A percentile compares a stretch with the other conserved stretches of the same genome.
Evolutionary conservation across 2,888 invertebrate species (phyloP).

Genomic region (Pandemis heparana): DNA sequence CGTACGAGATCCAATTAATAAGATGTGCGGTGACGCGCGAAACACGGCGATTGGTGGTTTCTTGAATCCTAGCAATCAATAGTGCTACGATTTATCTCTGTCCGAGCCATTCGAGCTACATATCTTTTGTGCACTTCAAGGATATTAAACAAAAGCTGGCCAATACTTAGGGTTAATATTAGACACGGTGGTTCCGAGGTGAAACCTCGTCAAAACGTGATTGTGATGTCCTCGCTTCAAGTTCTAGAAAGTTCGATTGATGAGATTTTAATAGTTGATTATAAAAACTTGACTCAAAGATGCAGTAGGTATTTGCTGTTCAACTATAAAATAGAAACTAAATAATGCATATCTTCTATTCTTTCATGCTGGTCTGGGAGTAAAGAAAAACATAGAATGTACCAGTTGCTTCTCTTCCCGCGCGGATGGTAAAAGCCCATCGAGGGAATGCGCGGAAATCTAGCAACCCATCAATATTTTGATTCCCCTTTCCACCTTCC

Average conservation of each 20-base stretch:
- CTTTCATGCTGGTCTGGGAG: no score
- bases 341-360: not conserved
- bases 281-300: not conserved
- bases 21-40: not conserved
- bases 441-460: no score
- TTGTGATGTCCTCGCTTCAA: constrained; percentile 28
- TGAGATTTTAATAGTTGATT: constrained; percentile 4
- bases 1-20: constrained; percentile 3
- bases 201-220: constrained; percentile 25
- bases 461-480: no score
- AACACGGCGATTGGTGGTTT: not conserved
- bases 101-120: constrained; percentile 15
- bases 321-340: not conserved
- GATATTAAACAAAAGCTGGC: constrained; percentile 29
- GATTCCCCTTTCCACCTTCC: no score
- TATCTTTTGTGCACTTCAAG: constrained; percentile 44
- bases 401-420: no score
- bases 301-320: not conserved
- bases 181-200: constrained; percentile 24
- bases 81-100: constrained; percentile 28
- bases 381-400: no score
- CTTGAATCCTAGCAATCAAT: constrained; percentile 17
- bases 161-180: constrained; percentile 29
- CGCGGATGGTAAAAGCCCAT: no score
- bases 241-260: constrained; percentile 22